These are phyloP conservation scores for Prosapia bicincta DNA, from an alignment of 2,888 invertebrate genomes.

Conservation along the genomic window DNA sequence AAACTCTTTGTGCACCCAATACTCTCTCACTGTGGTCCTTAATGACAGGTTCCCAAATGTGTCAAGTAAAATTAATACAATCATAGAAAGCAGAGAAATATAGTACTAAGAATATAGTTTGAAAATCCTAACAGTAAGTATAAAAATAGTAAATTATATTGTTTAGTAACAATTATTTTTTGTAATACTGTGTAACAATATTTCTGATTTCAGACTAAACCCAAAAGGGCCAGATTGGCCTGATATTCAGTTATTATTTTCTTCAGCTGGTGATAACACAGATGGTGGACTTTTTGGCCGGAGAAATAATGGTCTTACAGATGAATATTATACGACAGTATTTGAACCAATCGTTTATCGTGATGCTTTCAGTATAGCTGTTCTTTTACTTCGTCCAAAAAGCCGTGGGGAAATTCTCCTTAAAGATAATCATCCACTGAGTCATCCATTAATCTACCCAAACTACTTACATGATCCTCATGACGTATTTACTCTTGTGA, in stretches of 20 bases:
- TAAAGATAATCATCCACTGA: constrained; percentile 62
- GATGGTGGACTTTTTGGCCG: constrained; percentile 75
- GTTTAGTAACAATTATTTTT: too few relatives aligned
- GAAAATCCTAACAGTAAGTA: too few relatives aligned
- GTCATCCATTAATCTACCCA: constrained; percentile 80
- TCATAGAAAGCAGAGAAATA: too few relatives aligned
- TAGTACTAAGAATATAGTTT: too few relatives aligned
- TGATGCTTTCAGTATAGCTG: constrained; percentile 65
- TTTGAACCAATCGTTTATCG: constrained; percentile 68
- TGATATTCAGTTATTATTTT: constrained; percentile 73
- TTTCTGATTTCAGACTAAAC: background rate
- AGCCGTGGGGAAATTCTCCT: constrained; percentile 68
- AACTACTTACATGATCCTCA: constrained; percentile 75
- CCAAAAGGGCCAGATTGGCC: constrained; percentile 61
- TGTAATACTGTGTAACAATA: too few relatives aligned
- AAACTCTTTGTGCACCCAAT: too few relatives aligned
- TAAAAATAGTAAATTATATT: too few relatives aligned
- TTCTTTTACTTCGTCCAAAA: constrained; percentile 67
- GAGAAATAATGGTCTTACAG: constrained; percentile 61
- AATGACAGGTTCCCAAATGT: too few relatives aligned
- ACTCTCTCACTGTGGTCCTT: too few relatives aligned
- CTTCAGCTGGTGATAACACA: constrained; percentile 69
- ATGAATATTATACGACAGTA: constrained; percentile 63
- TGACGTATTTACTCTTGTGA: constrained; percentile 54
- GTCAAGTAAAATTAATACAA: too few relatives aligned